Base-by-base conservation (phyloP, 2,113 vertebrate species). In the Nipponia nippon region DNA sequence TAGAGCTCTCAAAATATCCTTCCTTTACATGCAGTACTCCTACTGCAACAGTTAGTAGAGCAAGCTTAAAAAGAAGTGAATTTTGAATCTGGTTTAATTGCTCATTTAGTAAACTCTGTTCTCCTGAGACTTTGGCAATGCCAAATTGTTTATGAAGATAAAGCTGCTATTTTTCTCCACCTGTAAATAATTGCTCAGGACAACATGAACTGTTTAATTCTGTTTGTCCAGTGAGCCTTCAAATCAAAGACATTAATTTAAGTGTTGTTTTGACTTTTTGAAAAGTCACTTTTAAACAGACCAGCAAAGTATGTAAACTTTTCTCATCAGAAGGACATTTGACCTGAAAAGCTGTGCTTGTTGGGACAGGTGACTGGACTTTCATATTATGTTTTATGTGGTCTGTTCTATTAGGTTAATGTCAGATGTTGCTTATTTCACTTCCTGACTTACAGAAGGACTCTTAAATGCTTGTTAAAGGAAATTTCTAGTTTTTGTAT, bases 271-370 rank as follows among this genome's bases (percentile, higher is more conserved):
- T 90, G 84, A 80, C 53, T 85, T 94, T 79, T 76, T 10, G 2
- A 58, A 87, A 96, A 91, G 75, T 69, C 40, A 7, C 30, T 94
- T 91, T 76, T 93, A 96, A 94, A 94, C 96, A 96, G 49, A 86
- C 44, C 25, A 72, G 87, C 21, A 83, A 91, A 95, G 83, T 91
- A 94, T 94, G 93, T 97, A 97, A 96, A 96, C 96, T 91, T 79
- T 79, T 58, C 44, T 90, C 52, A 23, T 73, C 16, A 75, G 83
- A 53, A 86, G 0, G 59, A 90, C 62, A 9, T 96, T 61, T 93
- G 96, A 75, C 93, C 93, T 85, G 82, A 52, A 87, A 91, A 96
- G 36, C 84, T 96, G 29, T 90, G 30, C 9, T 65, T 52, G 36
- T 82, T 93, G 53, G 40, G 66, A 53, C 36, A 85, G 78, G 81